These are phyloP conservation scores for Labeo calbasu DNA, from an alignment of 2,797 vertebrate species.

Conservation along the genomic window DNA sequence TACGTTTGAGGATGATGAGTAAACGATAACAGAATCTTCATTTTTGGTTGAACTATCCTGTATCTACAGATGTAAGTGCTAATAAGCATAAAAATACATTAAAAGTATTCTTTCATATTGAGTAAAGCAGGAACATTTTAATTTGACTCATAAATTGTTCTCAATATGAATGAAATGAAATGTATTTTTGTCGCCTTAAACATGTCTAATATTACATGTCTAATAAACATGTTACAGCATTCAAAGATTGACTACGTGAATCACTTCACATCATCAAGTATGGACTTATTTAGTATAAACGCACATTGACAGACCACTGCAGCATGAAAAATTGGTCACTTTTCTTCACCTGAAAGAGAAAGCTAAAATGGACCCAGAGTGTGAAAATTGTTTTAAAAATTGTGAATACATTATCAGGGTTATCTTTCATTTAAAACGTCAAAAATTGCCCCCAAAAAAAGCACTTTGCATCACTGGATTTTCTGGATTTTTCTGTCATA, in stretches of 20 bases:
- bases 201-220: not conserved
- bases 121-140: not conserved
- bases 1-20: not conserved
- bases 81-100: not conserved
- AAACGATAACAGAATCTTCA: not conserved
- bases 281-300: too few species aligned
- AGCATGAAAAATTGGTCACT: not conserved
- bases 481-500: not conserved
- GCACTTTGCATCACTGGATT: not conserved
- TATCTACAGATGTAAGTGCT: not conserved
- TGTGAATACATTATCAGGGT: too few species aligned
- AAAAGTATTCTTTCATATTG: not conserved
- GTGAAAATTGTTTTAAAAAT: too few species aligned
- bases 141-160: not conserved
- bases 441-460: not conserved
- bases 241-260: not conserved
- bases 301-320: too few species aligned
- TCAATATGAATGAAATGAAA: not conserved
- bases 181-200: not conserved
- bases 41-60: not conserved
- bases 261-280: not conserved
- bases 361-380: not conserved
- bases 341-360: not conserved
- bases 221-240: not conserved
- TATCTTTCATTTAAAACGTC: not conserved